phyloP scores from a whole-genome alignment of 1,140 invertebrate genomes.

The Protaetia brevitarsis region DNA sequence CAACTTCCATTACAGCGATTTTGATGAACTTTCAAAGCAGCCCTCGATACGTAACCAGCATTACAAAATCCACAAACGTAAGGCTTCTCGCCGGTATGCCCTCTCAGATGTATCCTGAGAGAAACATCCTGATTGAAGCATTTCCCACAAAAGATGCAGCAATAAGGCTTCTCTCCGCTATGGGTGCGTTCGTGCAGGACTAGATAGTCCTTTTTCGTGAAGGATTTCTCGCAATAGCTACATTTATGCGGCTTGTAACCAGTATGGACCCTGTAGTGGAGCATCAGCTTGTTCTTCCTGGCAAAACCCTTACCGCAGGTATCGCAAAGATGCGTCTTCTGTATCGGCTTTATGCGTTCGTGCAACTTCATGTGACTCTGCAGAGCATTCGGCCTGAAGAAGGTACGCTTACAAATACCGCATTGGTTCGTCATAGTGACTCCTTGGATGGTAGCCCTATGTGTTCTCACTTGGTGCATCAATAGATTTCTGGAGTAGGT shows the following conservation, averaged over 20 bases:
- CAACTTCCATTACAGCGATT: constrained; percentile 48
- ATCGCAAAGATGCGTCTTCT: constrained; percentile 40
- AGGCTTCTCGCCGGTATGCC: constrained; percentile 50
- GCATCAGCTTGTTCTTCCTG: constrained; percentile 45
- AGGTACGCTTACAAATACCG: constrained; percentile 44
- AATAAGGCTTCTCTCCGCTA: constrained; percentile 53
- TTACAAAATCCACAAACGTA: constrained; percentile 51
- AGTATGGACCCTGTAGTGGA: constrained; percentile 54
- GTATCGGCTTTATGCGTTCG: constrained; percentile 43
- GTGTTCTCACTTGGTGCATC: constrained; percentile 33
- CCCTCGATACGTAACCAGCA: constrained; percentile 56
- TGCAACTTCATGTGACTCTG: constrained; percentile 46
- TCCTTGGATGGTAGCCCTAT: constrained; percentile 37
- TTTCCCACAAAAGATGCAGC: constrained; percentile 57
- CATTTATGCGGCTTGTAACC: constrained; percentile 59
- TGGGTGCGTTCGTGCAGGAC: constrained; percentile 51
- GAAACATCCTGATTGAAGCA: constrained; percentile 65
- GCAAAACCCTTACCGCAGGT: constrained; percentile 47
- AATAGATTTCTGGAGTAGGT: constrained; percentile 42
- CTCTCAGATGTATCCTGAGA: constrained; percentile 54
- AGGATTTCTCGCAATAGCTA: constrained; percentile 52
- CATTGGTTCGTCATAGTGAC: constrained; percentile 41
- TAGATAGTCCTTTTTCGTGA: constrained; percentile 46
- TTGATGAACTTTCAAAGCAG: constrained; percentile 59
- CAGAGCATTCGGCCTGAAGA: constrained; percentile 44